phyloP scores from a whole-genome alignment of 2,888 invertebrate species.

The Scaptomyza cyrtandrae region DNA sequence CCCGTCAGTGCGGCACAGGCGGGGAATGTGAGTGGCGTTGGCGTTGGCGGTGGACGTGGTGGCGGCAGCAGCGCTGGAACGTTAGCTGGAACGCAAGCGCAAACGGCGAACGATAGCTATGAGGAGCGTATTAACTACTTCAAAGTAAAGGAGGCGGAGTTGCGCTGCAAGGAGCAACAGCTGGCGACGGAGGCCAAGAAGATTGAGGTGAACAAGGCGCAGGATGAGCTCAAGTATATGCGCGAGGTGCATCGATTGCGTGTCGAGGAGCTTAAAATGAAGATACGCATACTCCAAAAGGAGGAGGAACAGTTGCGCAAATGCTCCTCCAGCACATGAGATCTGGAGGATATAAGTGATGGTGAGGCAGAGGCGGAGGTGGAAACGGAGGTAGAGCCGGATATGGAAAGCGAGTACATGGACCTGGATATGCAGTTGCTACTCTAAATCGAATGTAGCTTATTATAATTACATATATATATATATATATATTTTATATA shows the following conservation, averaged over 20 bases:
- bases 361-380: constrained; percentile 29
- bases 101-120: constrained; percentile 49
- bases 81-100: constrained; percentile 20
- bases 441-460: constrained; percentile 43
- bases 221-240: constrained; percentile 83
- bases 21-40: constrained; percentile 28
- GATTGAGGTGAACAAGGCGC: constrained; percentile 81
- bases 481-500: constrained; percentile 15
- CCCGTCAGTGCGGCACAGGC: constrained; percentile 40
- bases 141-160: constrained; percentile 83
- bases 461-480: constrained; percentile 21
- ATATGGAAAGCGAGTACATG: constrained; percentile 38
- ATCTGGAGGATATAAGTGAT: constrained; percentile 69
- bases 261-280: constrained; percentile 82
- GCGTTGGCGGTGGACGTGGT: constrained; percentile 21
- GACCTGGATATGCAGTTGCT: constrained; percentile 54
- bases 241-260: constrained; percentile 82
- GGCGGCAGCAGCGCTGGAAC: constrained; percentile 34
- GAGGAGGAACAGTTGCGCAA: constrained; percentile 81
- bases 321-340: constrained; percentile 64
- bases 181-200: constrained; percentile 81
- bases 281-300: constrained; percentile 82
- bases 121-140: constrained; percentile 82
- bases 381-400: constrained; percentile 2
- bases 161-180: constrained; percentile 82